Evolutionary conservation across 64 coral and sea anemone genomes (phyloP), one percentile per base, ranked within the genome.

Genomic region (Hydrozoanthus tunicans): DNA sequence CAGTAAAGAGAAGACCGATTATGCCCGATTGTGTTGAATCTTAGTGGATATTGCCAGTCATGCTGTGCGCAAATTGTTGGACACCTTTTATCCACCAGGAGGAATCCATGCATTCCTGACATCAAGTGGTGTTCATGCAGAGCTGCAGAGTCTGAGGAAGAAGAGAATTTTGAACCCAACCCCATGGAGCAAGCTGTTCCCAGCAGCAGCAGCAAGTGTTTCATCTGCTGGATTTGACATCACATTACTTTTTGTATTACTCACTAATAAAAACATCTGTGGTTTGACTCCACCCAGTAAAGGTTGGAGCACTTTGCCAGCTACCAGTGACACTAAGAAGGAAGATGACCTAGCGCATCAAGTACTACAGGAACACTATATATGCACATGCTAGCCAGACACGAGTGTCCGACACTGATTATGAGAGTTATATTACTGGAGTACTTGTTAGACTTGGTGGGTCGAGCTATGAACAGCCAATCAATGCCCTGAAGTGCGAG

Each of bases 151-250:
- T 57, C 77, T 79, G 55, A 59, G 53, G 14, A 79, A 3, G 54
- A 79, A 59, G 5, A 59, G 56, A 5, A 58, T 79, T 8, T 24
- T 79, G 13, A 79, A 58, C 13, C 77, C 56, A 79, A 59, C 77
- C 0, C 77, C 2, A 14, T 68, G 65, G 65, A 14, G 13, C 65
- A 68, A 68, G 13, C 65, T 68, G 13, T 68, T 68, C 65, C 65
- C 65, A 68, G 65, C 13, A 4, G 13, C 2, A 53, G 73, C 6
- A 25, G 15, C 73, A 77, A 78, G 26, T 54, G 73, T 12, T 10
- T 77, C 73, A 77, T 80, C 90, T 9, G 12, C 64, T 24, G 52
- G 12, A 13, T 91, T 81, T 20, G 90, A 91, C 63, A 52, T 81
- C 6, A 81, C 90, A 9, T 60, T 91, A 43, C 62, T 81, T 52